Evolutionary conservation across 2,113 vertebrate genomes (phyloP), one percentile per base, ranked within the genome.

Genomic region (Alexandromys fortis): DNA sequence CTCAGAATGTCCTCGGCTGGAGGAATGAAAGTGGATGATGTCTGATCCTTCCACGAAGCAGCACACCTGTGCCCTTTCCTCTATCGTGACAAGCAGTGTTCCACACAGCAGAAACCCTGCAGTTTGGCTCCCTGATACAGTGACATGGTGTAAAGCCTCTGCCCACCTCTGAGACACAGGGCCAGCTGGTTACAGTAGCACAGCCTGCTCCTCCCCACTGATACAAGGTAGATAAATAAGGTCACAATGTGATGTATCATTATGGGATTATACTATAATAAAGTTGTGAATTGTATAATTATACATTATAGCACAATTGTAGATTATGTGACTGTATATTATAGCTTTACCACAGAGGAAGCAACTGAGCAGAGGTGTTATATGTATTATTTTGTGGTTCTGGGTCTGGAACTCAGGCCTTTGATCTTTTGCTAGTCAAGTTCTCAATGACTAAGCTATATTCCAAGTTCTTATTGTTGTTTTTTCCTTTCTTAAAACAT

Each of bases 51-150:
- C 42, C 9, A 4, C 0, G 1, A 47, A 63, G 19, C 7, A n/a
- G 61, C 26, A 5, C 26, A 61, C n/a, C 9, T 33, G 5, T 14
- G 38, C 45, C 58, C 45, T 47, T 22, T 65, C 68, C 42, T 10
- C 24, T 73, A 21, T 14, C 17, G 45, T 13, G 24, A 38, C 70
- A 42, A 4, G 22, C 63, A 11, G 61, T 19, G 2, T 16, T 42
- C 42, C 35, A 0, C 16, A 7, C 26, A 16, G 19, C 1, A 0
- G 55, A 17, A 33, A 35, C 70, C 22, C 58, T 10, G 9, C 3
- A 0, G 6, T 2, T 19, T 4, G 33, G 16, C 28, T 63, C 3
- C 17, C 4, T 13, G 49, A 35, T 0, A 10, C 3, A 45, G 45
- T 6, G 22, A 17, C 70, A 35, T 16, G 68, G 35, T 12, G 5